phyloP scores from a whole-genome alignment of 2,113 vertebrate species.

The Rhegmatorhina hoffmannsi region DNA sequence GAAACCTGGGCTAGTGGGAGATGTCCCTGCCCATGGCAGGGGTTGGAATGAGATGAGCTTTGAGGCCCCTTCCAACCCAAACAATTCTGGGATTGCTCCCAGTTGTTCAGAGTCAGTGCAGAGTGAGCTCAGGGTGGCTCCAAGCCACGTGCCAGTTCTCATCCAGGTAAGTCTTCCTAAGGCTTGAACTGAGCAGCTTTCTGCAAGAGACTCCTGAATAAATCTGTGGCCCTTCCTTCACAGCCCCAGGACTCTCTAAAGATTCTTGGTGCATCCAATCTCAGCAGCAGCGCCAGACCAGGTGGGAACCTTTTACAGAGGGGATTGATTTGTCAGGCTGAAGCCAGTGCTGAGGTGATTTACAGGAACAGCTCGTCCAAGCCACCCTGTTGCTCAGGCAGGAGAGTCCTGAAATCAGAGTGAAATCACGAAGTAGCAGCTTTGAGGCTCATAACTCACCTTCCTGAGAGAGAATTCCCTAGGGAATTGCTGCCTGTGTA shows the following conservation, averaged over 20 bases:
- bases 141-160: background rate
- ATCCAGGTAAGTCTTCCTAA: background rate
- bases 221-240: background rate
- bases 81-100: background rate
- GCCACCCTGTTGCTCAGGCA: constrained; percentile 37
- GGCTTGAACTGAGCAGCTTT: background rate
- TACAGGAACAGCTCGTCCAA: constrained; percentile 26
- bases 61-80: background rate
- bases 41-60: rapidly evolving
- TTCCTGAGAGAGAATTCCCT: background rate
- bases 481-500: background rate
- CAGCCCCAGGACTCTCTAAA: background rate
- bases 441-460: constrained; percentile 32
- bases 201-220: background rate
- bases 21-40: background rate
- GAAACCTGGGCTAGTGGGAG: background rate
- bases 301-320: constrained; percentile 21
- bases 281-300: background rate
- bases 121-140: background rate
- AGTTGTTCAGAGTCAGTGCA: background rate
- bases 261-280: constrained; percentile 7
- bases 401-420: constrained; percentile 33
- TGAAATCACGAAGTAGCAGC: constrained; percentile 44
- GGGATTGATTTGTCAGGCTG: constrained; percentile 58
- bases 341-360: constrained; percentile 27